Conservation (phyloP, 2,113 vertebrate genomes). For the Gila orcuttii region DNA sequence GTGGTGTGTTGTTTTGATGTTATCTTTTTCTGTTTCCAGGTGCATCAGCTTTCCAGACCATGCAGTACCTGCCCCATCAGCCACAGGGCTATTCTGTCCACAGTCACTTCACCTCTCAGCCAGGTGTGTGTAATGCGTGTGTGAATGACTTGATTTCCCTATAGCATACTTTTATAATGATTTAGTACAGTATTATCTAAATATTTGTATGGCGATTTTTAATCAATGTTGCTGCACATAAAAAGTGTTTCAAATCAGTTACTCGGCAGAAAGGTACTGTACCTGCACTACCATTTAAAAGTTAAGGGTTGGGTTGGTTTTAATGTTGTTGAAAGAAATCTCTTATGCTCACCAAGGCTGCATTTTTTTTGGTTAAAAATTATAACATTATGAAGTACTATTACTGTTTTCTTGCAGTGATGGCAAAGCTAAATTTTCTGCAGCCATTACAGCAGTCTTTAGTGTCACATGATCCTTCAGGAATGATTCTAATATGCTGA, state of each 20-base stretch:
- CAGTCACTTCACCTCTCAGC: conserved; percentile 85
- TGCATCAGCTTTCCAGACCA: conserved; percentile 85
- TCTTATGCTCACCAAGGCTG: too few species aligned
- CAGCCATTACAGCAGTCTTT: too few species aligned
- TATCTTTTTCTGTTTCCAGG: conserved; percentile 67
- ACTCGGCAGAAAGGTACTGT: too few species aligned
- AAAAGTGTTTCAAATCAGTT: background rate
- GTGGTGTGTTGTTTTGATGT: background rate
- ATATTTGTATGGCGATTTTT: background rate
- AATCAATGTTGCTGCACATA: background rate
- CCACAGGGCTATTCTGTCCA: conserved; percentile 85
- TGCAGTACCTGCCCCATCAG: conserved; percentile 88
- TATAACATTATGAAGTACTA: too few species aligned
- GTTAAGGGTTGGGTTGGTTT: background rate
- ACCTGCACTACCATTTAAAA: background rate
- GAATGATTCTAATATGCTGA: too few species aligned
- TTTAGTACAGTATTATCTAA: background rate
- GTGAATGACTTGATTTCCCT: background rate
- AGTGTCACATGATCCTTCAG: too few species aligned
- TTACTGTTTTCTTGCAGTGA: too few species aligned
- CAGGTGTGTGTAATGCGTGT: conserved; percentile 70
- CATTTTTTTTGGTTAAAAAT: too few species aligned
- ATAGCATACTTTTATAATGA: background rate
- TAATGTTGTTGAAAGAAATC: background rate
- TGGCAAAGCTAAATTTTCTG: too few species aligned